Evolutionary conservation across 2,888 invertebrate genomes (phyloP), one percentile per base, ranked within the genome.

Genomic region (Andrena bucephala): DNA sequence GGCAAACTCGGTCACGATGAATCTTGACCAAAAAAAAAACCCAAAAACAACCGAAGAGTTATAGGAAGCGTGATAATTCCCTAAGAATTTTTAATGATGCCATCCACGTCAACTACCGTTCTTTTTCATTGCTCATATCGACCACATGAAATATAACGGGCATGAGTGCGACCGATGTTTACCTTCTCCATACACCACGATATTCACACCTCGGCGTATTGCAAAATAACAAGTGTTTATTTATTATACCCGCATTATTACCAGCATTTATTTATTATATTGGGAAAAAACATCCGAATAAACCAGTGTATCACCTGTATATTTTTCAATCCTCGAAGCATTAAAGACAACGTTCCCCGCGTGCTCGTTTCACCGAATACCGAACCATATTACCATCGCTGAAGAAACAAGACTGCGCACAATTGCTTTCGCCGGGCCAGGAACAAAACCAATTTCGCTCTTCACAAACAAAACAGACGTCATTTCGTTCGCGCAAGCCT

Each of bases 71-170:
- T 36, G 63, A 36, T 33, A 57, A 65, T 69, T 57, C 65, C 57
- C 59, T 48, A 36, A 29, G 33, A 79, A 78, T 78, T 65, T 65
- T 79, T 78, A 77, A 78, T 69, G 63, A 59, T 48, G 36, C 33
- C 50, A 27, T 69, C 54, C 50, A 7, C 10, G 52, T 20, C 63
- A 50, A 29, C 57, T 24, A n/a, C 50, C 62, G 20, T 63, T 33
- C n/a, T 57, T 65, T 77, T 24, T 57, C 7, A 77, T 77, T 69
- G 50, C 29, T 16, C 63, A 16, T 20, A 27, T 33, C 16, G 2
- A 31, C 29, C 63, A 5, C 27, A 13, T 65, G 33, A 69, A 79
- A 69, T 65, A 77, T 65, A 52, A 59, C 54, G 57, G 20, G 42
- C 24, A n/a, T n/a, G n/a, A 24, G 13, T 33, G 48, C 42, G 29